Base-by-base conservation (phyloP, 2,888 invertebrate species). In the Drosophila setosimentum region DNA sequence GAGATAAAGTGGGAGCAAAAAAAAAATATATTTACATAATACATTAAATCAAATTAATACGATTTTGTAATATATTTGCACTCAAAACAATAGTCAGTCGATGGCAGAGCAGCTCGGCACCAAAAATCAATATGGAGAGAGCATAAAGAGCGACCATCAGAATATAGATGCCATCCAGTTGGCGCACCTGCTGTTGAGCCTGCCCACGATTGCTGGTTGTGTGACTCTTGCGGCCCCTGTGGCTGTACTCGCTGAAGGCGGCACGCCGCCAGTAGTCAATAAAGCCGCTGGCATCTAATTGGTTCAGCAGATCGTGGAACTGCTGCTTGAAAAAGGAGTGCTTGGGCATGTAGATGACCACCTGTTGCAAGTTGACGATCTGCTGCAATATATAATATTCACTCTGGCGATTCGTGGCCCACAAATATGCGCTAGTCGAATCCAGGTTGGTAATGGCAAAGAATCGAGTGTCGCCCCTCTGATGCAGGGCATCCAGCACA, bases 281-380 rank as follows among this genome's bases (percentile, higher is more conserved):
- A 1, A 91, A 76, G 1, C 91, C 91, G 6, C 76, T 69, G 13
- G 79, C 70, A 33, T 78, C 77, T 7, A 91, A 62, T 0, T 60
- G 48, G 2, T 73, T 54, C 5, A 91, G 37, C 11, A 68, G 55
- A 6, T 63, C 61, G 32, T 84, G 77, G 37, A 91, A 76, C 29
- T 80, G 72, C 7, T 74, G 32, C 5, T 75, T 76, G n/a, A 91
- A 80, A 62, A 73, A 88, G 4, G 91, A 87, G 48, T 91, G 91
- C 62, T 90, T 91, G 6, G 82, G 73, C 73, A 91, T 78, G 48
- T 90, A 90, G 29, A 91, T 74, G 33, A 74, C 79, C 29, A 80
- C 37, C 33, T 80, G 83, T 29, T 86, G 86, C 11, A 82, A 45
- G 13, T 77, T 82, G 60, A 85, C 60, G 10, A 67, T 69, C 55